These are phyloP conservation scores for Xerus rutilus DNA, from an alignment of 2,797 vertebrate genomes.

Conservation along the genomic window DNA sequence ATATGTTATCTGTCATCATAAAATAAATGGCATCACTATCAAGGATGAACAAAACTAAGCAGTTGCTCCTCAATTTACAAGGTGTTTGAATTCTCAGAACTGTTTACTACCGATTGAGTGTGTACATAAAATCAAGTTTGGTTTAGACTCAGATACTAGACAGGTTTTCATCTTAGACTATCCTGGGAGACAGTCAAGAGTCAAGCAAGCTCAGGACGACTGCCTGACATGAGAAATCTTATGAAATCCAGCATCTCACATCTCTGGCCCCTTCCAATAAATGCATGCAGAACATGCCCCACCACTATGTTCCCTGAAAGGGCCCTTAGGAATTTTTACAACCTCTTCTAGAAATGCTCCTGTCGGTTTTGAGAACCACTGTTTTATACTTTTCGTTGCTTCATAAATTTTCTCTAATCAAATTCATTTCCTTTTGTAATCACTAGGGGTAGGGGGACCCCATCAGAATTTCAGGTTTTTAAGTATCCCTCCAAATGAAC, in stretches of 20 bases:
- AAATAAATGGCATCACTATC: not conserved
- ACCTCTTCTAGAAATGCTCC: not conserved
- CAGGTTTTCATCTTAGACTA: not conserved
- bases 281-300: too few relatives aligned
- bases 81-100: not conserved
- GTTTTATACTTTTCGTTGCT: not conserved
- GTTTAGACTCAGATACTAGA: not conserved
- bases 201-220: not conserved
- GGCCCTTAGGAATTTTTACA: not conserved
- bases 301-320: not conserved
- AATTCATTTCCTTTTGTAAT: not conserved
- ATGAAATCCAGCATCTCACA: not conserved
- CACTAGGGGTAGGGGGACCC: not conserved
- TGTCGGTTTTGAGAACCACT: slow-evolving; percentile 1
- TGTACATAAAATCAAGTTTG: not conserved
- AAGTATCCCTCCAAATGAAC: not conserved
- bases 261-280: not conserved
- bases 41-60: not conserved
- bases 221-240: not conserved
- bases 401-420: slow-evolving; percentile 4
- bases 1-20: not conserved
- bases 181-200: not conserved
- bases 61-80: not conserved
- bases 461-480: slow-evolving; percentile 10
- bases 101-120: not conserved